Evolutionary conservation across 2,888 invertebrate species (phyloP), one percentile per base, ranked within the genome.

Genomic region (Seira sanloemensis): DNA sequence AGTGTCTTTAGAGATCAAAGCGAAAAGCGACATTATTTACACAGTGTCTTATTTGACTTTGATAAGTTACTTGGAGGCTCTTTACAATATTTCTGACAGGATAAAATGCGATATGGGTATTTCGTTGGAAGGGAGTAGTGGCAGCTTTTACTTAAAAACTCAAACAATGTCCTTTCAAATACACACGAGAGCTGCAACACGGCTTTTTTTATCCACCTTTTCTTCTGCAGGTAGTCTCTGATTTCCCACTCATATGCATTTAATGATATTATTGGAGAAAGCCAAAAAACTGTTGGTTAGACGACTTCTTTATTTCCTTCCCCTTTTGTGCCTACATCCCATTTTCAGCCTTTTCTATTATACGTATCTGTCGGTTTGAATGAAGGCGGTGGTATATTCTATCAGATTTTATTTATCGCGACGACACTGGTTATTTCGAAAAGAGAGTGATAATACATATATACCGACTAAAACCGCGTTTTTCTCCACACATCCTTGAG

Each of bases 141-240:
- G 21, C 62, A 21, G 12, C n/a, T 50, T 50, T 50, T 50, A n/a
- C 16, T 50, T 50, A 50, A 12, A 50, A 12, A 50, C 50, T 16
- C 50, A 50, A 2, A 50, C 50, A 50, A 50, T 50, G 50, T 50
- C n/a, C 12, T 50, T 7, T 16, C n/a, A 50, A 66, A 66, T 66
- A 24, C 21, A 21, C 7, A 66, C 16, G 9, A 21, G 16, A 62
- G 18, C 62, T 21, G n/a, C 62, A 62, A 62, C 9, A 50, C 21
- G 24, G 21, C 7, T 69, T 27, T 21, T 71, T 71, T 71, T 19
- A 46, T 25, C 27, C 21, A 69, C 26, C 71, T 46, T 58, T 37
- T 37, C 46, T 73, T 79, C 54, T 79, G 68, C 73, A 74, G 79
- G 79, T 79, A 74, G 73, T 79, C 74, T 78, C 25, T 24, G n/a